These are phyloP conservation scores for Chalcosyrphus nemorum DNA, from an alignment of 2,888 invertebrate species.

Conservation along the genomic window DNA sequence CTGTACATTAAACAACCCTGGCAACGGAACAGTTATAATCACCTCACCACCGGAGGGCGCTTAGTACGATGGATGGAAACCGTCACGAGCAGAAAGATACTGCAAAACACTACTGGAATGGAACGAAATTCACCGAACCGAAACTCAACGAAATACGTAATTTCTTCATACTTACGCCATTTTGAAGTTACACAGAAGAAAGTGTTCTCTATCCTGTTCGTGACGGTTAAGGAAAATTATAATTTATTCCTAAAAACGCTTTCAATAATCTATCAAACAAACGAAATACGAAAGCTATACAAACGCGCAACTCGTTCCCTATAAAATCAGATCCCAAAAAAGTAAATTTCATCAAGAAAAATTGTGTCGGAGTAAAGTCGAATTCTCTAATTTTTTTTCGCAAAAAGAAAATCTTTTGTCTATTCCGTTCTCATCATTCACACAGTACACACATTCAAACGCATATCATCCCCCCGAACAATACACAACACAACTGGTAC, in stretches of 20 bases:
- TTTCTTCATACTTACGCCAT: slow-evolving; percentile 73
- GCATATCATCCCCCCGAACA: slow-evolving; percentile 25
- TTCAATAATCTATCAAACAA: slow-evolving; percentile 51
- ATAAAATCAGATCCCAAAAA: slow-evolving; percentile 33
- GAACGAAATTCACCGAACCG: slow-evolving; percentile 36
- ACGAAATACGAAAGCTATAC: slow-evolving; percentile 39
- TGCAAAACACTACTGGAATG: slow-evolving; percentile 14
- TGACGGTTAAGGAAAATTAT: slow-evolving; percentile 71
- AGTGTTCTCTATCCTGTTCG: slow-evolving; percentile 75
- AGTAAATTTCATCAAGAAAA: slow-evolving; percentile 56
- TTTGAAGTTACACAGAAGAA: slow-evolving; percentile 75
- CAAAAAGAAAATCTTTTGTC: slow-evolving; percentile 70
- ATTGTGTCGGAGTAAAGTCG: slow-evolving; percentile 53
- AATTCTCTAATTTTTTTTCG: slow-evolving; percentile 52
- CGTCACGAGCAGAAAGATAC: neutral
- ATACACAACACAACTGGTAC: slow-evolving; percentile 34
- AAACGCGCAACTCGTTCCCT: slow-evolving; percentile 49
- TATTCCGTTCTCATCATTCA: slow-evolving; percentile 72
- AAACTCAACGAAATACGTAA: slow-evolving; percentile 71
- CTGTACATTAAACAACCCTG: no score
- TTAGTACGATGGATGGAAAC: neutral
- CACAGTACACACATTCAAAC: slow-evolving; percentile 47
- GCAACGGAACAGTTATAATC: no score
- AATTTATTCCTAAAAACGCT: slow-evolving; percentile 67
- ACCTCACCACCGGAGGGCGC: neutral